Evolutionary conservation across 1,140 invertebrate genomes (phyloP).

Genomic region (Polyergus mexicanus): DNA sequence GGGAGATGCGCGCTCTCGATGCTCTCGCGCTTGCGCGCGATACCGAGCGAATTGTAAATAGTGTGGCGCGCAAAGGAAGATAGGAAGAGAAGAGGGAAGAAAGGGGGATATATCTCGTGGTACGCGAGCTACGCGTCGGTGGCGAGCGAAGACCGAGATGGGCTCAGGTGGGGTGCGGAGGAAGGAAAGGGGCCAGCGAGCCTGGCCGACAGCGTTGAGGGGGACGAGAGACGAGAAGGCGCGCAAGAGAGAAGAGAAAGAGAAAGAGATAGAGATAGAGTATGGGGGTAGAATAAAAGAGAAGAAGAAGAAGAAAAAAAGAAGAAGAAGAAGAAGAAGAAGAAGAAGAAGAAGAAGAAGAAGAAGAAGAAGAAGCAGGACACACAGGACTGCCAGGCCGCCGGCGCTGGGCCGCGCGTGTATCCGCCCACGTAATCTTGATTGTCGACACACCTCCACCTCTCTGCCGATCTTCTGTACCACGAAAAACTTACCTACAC

Average conservation of each 20-base stretch:
- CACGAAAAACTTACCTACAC: conserved; percentile 71
- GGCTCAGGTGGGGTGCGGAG: background rate
- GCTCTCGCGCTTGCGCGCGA: conserved; percentile 62
- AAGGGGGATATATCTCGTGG: conserved; percentile 16
- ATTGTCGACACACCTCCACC: conserved; percentile 83
- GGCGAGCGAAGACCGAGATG: conserved; percentile 39
- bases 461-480: conserved; percentile 69
- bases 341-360: no score
- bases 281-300: background rate
- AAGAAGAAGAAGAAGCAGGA: conserved; percentile 70
- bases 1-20: conserved; percentile 31
- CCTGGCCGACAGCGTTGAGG: conserved; percentile 8
- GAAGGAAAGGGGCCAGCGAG: conserved; percentile 21
- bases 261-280: background rate
- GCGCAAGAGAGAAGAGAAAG: background rate
- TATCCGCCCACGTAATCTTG: conserved; percentile 80
- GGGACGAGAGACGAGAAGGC: background rate
- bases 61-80: conserved; percentile 35
- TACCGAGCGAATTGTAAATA: conserved; percentile 74
- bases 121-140: conserved; percentile 58
- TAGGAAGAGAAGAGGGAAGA: background rate
- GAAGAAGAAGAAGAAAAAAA: conserved; percentile 62
- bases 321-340: no score
- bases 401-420: conserved; percentile 79
- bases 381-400: conserved; percentile 77